Base-by-base conservation (phyloP, 2,888 invertebrate genomes). In the Matsumyia berberina region DNA sequence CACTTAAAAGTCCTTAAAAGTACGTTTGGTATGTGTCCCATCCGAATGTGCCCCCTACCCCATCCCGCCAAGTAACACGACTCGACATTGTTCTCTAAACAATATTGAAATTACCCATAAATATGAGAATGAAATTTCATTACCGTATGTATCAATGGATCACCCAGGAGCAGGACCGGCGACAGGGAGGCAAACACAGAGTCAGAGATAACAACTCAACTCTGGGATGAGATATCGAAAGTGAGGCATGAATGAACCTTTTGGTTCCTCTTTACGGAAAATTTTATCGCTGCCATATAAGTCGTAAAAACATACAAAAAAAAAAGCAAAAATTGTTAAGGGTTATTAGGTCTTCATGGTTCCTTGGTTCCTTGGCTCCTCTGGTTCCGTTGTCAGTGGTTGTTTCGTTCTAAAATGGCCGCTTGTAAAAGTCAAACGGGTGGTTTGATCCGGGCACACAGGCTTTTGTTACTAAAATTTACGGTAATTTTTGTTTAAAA, bases 41-140 rank as follows among this genome's bases (percentile, higher is more conserved):
- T 15, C 31, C 11, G 15, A 3, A 2, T 2, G 5, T 12, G 5
- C 24, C 49, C 31, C 15, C 9, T 8, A 0, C 1, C 33, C 0
- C n/a, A 19, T 1, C 0, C 17, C 7, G n/a, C 37, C 60, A 19
- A 8, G n/a, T n/a, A 17, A 2, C 11, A 12, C 33, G 0, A 8
- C 7, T 69, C 51, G 55, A 24, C 58, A 79, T 79, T 85, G 79
- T 79, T 79, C 64, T 58, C 79, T 31, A 85, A 85, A 79, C 74
- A 85, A 85, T 85, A 79, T 79, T 85, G 79, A 79, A 83, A 83
- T 83, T 73, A 66, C 79, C 57, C 85, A 85, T 85, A 85, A 85
- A 85, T 85, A 69, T 85, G 69, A 58, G 79, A 79, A 85, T 79
- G 70, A 64, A 79, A 85, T 85, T 79, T 85, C 79, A 78, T 83